Evolutionary conservation across 2,888 invertebrate genomes (phyloP), one percentile per base, ranked within the genome.

Genomic region (Mesodorylaimus sp.): DNA sequence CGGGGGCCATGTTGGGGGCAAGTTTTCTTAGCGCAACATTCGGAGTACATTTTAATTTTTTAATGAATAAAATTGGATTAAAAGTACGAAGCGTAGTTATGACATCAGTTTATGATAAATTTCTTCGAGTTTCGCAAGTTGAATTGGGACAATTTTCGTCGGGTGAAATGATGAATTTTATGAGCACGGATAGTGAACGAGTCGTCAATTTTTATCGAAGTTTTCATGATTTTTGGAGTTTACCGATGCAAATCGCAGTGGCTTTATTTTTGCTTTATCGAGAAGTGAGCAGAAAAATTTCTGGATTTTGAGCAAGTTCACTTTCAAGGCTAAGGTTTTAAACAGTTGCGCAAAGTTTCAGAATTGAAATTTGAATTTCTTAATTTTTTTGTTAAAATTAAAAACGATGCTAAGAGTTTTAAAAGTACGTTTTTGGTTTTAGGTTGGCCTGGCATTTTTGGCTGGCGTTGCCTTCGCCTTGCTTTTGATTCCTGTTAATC

Each of bases 171-270:
- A 77, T 91, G 1, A 95, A 95, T 70, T 83, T 87, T 59, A 88
- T 95, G 83, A 91, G 89, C 28, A 88, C 88, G 0, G 95, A 97
- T 66, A 82, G 84, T 0, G 89, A 93, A 66, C 76, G 93, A 57
- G 84, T 95, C 57, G 83, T 89, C 0, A 91, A 91, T 68, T 84
- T 91, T 24, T 89, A 88, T 68, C 81, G 86, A 2, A 89, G 88
- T 70, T 91, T 97, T 66, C 95, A 95, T 71, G 80, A 85, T 3
- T 75, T 91, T 57, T 95, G 95, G 93, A 91, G 89, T 68, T 81
- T 93, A 63, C 93, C 93, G 3, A 75, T 91, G 61, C 85, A 87
- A 81, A 71, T 88, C 48, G 73, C 75, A 32, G 79, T 86, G 39
- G 83, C 85, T 3, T 69, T 88, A 27, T 83, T 80, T 64, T 75